Conservation (phyloP, 2,888 invertebrate species). For the Phania funesta region DNA sequence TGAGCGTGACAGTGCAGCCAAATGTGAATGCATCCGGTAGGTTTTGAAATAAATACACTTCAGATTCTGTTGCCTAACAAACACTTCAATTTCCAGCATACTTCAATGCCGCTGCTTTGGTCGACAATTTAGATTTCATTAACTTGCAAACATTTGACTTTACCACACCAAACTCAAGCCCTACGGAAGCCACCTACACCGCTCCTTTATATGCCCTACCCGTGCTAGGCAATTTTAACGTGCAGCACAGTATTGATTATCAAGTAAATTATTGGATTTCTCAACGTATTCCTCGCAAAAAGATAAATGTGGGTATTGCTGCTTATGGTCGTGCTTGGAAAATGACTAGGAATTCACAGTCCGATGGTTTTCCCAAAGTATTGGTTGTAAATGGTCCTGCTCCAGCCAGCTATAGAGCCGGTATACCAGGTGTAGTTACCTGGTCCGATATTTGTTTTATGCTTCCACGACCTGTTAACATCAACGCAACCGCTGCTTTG, state of each 20-base stretch:
- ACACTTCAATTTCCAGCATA: constrained; percentile 82
- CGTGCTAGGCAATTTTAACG: constrained; percentile 83
- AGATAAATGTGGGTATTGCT: constrained; percentile 87
- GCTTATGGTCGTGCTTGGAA: constrained; percentile 90
- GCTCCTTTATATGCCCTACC: constrained; percentile 85
- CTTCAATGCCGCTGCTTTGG: constrained; percentile 87
- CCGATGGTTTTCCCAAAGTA: constrained; percentile 88
- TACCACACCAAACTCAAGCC: constrained; percentile 86
- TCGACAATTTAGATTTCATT: constrained; percentile 88
- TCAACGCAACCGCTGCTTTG: constrained; percentile 83
- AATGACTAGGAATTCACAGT: constrained; percentile 86
- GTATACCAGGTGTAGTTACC: constrained; percentile 86
- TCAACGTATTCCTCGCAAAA: constrained; percentile 83
- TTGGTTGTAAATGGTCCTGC: constrained; percentile 85
- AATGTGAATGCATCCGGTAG: constrained; percentile 88
- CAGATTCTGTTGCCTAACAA: not conserved
- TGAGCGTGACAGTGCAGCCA: constrained; percentile 87
- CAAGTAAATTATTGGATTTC: constrained; percentile 85
- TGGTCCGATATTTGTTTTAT: constrained; percentile 90
- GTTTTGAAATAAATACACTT: constrained; percentile 70
- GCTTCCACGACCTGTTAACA: constrained; percentile 84
- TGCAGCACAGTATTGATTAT: constrained; percentile 85
- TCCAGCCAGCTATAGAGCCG: constrained; percentile 86
- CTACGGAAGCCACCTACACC: constrained; percentile 89
- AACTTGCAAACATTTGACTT: constrained; percentile 91